Conservation (phyloP, 2,113 vertebrate genomes). For the Aspiorhynchus laticeps region DNA sequence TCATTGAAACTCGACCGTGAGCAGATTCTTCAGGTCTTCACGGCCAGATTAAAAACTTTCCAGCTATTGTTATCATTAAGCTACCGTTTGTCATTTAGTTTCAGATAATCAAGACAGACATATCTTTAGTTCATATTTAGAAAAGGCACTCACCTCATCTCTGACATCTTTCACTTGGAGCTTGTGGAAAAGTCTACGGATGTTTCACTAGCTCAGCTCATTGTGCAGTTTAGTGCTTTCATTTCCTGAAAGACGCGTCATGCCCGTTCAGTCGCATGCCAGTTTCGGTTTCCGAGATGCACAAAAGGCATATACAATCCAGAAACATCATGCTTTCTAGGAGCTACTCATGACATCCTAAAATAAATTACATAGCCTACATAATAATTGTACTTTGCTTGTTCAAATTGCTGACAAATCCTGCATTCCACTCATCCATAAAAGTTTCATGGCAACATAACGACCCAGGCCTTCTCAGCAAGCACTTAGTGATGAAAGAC, state of each 20-base stretch:
- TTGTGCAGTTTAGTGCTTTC: neutral
- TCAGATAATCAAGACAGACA: neutral
- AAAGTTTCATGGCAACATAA: too few species aligned
- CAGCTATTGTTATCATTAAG: neutral
- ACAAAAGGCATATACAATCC: neutral
- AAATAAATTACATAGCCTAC: neutral
- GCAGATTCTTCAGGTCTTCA: neutral
- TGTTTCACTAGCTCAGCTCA: neutral
- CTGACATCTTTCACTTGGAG: neutral
- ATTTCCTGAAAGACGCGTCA: neutral
- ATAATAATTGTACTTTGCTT: too few species aligned
- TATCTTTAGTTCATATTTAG: neutral
- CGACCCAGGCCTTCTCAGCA: too few species aligned
- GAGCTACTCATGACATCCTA: neutral
- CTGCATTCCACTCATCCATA: too few species aligned
- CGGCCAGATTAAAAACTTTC: neutral
- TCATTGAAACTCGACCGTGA: too few species aligned
- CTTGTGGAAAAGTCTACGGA: too few species aligned
- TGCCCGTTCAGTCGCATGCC: too few species aligned
- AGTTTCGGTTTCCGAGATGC: neutral
- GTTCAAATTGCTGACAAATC: too few species aligned
- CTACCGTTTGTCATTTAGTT: neutral
- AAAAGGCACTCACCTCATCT: neutral
- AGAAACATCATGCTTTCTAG: neutral
- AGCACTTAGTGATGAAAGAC: too few species aligned